A percentile compares a stretch with the other conserved stretches of the same genome.
phyloP scores from a whole-genome alignment of 2,888 invertebrate genomes.

The Melanostoma mellinum region DNA sequence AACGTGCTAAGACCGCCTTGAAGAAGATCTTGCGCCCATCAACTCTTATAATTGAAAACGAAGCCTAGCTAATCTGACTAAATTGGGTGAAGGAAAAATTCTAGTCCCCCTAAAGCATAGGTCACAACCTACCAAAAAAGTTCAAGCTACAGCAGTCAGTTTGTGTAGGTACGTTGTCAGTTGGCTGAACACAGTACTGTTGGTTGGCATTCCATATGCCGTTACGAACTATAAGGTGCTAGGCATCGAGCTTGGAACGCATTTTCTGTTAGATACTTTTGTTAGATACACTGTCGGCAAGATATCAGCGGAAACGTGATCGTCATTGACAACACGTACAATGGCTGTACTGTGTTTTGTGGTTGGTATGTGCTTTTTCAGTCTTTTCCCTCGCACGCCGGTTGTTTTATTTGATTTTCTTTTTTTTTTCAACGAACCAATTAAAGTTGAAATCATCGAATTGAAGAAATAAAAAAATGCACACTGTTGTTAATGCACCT shows the following conservation, averaged over 20 bases:
- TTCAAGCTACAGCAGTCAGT: constrained; percentile 49
- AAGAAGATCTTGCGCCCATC: constrained; percentile 10
- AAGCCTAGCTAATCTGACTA: constrained; percentile 10
- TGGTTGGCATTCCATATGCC: constrained; percentile 41
- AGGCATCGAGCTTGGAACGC: constrained; percentile 53
- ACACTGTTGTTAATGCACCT: constrained; percentile 54
- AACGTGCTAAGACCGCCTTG: constrained; percentile 55
- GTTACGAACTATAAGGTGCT: constrained; percentile 48
- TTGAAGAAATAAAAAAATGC: constrained; percentile 30
- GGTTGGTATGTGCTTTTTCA: constrained; percentile 36
- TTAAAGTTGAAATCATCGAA: constrained; percentile 63
- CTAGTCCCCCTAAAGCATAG: constrained; percentile 26
- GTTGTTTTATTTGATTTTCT: constrained; percentile 7
- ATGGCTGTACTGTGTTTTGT: constrained; percentile 44
- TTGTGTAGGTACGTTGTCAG: constrained; percentile 15
- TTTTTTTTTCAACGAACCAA: constrained; percentile 57
- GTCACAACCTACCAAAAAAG: constrained; percentile 62
- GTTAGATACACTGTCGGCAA: constrained; percentile 23
- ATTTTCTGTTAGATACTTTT: constrained; percentile 53
- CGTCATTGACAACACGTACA: constrained; percentile 71
- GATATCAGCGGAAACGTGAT: constrained; percentile 70
- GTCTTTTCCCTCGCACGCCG: constrained; percentile 6
- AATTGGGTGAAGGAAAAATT: constrained; percentile 65
- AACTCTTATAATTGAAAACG: constrained; percentile 58
- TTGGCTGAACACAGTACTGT: constrained; percentile 14